Percentiles rank a stretch among this genome's conserved stretches.
These are phyloP conservation scores for Melieria crassipennis DNA, from an alignment of 2,888 invertebrate species.

Conservation along the genomic window DNA sequence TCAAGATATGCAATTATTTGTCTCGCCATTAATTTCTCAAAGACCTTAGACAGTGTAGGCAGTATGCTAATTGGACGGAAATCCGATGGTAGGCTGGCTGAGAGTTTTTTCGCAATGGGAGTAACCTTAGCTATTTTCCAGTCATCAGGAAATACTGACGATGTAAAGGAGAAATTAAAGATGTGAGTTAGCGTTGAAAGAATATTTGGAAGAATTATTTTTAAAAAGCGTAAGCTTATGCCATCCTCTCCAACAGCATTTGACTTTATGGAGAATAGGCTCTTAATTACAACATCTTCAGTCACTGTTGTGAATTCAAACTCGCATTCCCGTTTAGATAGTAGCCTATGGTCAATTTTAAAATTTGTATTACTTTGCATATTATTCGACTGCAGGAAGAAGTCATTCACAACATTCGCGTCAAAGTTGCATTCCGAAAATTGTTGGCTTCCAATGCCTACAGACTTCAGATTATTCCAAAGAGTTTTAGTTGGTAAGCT, in stretches of 20 bases:
- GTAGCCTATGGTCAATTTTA: neutral
- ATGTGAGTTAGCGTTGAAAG: too few relatives aligned
- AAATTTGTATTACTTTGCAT: neutral
- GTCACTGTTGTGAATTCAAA: neutral
- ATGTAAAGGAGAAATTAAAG: too few relatives aligned
- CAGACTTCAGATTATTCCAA: conserved; percentile 6
- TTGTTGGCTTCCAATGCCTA: neutral
- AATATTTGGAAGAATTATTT: too few relatives aligned
- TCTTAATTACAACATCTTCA: neutral
- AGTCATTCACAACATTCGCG: neutral
- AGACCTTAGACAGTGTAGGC: too few relatives aligned
- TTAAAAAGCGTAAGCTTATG: neutral
- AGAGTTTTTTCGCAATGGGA: too few relatives aligned
- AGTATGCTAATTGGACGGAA: too few relatives aligned
- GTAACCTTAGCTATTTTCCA: too few relatives aligned
- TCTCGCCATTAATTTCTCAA: too few relatives aligned
- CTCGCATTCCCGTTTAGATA: neutral
- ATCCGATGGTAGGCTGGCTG: too few relatives aligned
- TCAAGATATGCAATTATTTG: too few relatives aligned
- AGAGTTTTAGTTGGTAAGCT: neutral
- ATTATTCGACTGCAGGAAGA: conserved; percentile 1
- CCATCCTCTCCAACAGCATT: neutral
- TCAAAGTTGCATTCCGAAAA: neutral
- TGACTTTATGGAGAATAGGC: neutral
- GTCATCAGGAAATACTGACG: too few relatives aligned